phyloP scores from a whole-genome alignment of 1,140 invertebrate species.

The Drosophila quadrilineata region DNA sequence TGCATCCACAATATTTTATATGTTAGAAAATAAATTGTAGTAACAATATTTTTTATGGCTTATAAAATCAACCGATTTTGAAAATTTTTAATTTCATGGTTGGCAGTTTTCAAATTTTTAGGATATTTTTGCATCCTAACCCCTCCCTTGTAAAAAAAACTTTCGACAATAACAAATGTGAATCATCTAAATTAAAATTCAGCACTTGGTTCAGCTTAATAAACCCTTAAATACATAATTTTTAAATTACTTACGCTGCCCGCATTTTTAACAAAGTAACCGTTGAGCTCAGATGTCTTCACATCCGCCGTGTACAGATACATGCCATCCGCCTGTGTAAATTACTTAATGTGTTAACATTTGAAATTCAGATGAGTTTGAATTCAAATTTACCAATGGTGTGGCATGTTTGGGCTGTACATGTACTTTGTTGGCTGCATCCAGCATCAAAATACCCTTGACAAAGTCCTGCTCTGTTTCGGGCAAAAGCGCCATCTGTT shows the following conservation, averaged over 20 bases:
- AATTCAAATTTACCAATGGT: conserved; percentile 73
- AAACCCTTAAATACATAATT: too few relatives aligned
- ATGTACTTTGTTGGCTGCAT: conserved; percentile 87
- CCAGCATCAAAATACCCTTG: conserved; percentile 89
- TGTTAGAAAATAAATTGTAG: too few relatives aligned
- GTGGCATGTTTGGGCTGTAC: conserved; percentile 85
- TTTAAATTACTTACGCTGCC: conserved; percentile 64
- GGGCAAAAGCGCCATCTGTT: conserved; percentile 88
- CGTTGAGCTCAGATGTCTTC: conserved; percentile 85
- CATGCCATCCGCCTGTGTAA: conserved; percentile 83
- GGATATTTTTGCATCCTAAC: too few relatives aligned
- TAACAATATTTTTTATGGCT: too few relatives aligned
- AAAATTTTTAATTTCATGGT: too few relatives aligned
- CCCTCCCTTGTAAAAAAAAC: too few relatives aligned
- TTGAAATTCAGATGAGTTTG: not conserved
- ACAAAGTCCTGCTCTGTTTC: conserved; percentile 88
- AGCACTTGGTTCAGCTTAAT: too few relatives aligned
- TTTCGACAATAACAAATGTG: too few relatives aligned
- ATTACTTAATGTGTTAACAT: not conserved
- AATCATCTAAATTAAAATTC: too few relatives aligned
- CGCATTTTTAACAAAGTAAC: conserved; percentile 85
- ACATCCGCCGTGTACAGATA: conserved; percentile 89
- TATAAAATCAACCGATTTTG: too few relatives aligned
- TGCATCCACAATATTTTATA: too few relatives aligned
- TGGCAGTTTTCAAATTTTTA: too few relatives aligned